Evolutionary conservation across 2,888 invertebrate genomes (phyloP).

Genomic region (Ectemnius cavifrons): DNA sequence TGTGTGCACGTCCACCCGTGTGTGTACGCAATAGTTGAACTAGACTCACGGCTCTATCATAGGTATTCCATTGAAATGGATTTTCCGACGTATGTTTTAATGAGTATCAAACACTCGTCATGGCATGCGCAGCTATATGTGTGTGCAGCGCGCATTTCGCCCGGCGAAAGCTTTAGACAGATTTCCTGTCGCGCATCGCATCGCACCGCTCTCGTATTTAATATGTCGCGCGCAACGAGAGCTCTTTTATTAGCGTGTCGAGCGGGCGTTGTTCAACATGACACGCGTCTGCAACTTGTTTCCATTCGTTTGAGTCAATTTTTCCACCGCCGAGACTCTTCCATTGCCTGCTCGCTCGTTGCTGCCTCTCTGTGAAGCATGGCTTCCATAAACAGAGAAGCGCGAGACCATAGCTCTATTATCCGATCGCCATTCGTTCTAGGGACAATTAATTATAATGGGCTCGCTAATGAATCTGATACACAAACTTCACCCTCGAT

Average conservation of each 20-base stretch:
- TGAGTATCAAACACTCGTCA: conserved; percentile 4
- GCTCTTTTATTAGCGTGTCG: neutral
- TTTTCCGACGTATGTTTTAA: neutral
- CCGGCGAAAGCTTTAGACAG: neutral
- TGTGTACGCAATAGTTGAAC: too few relatives aligned
- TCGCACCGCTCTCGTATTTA: neutral
- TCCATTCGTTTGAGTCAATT: neutral
- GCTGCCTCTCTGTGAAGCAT: neutral
- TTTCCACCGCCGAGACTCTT: neutral
- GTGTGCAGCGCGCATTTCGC: neutral
- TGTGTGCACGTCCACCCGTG: neutral
- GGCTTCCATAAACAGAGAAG: neutral
- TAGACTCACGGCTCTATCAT: too few relatives aligned
- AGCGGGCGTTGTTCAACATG: conserved; percentile 2
- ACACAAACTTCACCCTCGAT: conserved; percentile 22
- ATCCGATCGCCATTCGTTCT: neutral
- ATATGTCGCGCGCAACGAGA: neutral
- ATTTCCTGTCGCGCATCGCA: neutral
- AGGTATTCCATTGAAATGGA: too few relatives aligned
- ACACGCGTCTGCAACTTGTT: neutral
- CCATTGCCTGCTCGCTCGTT: too few relatives aligned
- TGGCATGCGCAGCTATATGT: neutral
- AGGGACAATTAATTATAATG: conserved; percentile 24
- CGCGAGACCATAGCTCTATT: neutral
- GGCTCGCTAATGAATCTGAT: conserved; percentile 23